These are phyloP conservation scores for Drosophila lacertosa DNA, from an alignment of 1,140 invertebrate genomes.

Conservation along the genomic window DNA sequence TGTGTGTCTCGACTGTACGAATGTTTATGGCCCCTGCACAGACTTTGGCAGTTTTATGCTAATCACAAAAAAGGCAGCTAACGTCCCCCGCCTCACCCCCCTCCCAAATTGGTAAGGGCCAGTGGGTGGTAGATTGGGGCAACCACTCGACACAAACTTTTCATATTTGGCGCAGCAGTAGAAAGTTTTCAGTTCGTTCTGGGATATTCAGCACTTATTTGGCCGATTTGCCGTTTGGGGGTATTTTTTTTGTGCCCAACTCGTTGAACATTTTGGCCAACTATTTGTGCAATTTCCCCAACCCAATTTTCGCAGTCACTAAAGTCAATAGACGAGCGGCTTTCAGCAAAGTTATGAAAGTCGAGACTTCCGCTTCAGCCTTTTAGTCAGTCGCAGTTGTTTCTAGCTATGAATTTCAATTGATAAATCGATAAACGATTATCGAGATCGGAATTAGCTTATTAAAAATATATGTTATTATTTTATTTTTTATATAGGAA, in stretches of 20 bases:
- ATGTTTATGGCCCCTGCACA: slow-evolving; percentile 60
- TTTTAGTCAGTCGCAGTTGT: slow-evolving; percentile 33
- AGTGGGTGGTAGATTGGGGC: background rate
- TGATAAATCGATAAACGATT: slow-evolving; percentile 13
- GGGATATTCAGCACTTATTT: slow-evolving; percentile 48
- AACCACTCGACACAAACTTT: slow-evolving; percentile 65
- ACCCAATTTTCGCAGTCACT: background rate
- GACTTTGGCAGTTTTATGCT: slow-evolving; percentile 80
- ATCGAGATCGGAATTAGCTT: too few species aligned
- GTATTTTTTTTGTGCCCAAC: slow-evolving; percentile 65
- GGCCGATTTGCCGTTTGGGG: slow-evolving; percentile 59
- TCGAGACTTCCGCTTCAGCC: slow-evolving; percentile 39
- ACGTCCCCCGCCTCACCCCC: slow-evolving; percentile 20
- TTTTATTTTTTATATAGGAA: too few species aligned
- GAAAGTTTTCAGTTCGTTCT: slow-evolving; percentile 58
- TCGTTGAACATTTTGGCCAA: slow-evolving; percentile 76
- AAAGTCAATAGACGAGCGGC: slow-evolving; percentile 16
- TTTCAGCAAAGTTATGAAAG: slow-evolving; percentile 44
- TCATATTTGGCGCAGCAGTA: slow-evolving; percentile 64
- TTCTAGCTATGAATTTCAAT: slow-evolving; percentile 25
- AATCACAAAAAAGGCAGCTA: slow-evolving; percentile 71
- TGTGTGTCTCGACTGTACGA: slow-evolving; percentile 38
- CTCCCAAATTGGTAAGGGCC: background rate
- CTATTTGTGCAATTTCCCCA: slow-evolving; percentile 41
- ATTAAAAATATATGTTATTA: too few species aligned